A percentile compares a stretch with the other conserved stretches of the same genome.
These are phyloP conservation scores for Chromoteleia sp. DNA, from an alignment of 2,888 invertebrate genomes.

Conservation along the genomic window DNA sequence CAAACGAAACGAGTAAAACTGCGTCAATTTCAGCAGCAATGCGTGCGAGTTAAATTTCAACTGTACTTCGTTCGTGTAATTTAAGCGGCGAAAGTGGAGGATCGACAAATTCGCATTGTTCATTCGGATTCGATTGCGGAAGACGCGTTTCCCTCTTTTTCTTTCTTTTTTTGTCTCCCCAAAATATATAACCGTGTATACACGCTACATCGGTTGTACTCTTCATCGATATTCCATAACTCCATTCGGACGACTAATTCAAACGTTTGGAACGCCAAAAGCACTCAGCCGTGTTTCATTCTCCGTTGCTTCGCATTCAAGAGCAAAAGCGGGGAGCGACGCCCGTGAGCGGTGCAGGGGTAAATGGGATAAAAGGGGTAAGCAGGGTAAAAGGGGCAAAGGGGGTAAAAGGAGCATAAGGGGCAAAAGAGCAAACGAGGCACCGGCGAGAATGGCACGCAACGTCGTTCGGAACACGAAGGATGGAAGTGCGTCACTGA, in stretches of 20 bases:
- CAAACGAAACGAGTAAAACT: no score
- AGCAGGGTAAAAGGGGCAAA: no score
- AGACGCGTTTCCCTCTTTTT: neutral
- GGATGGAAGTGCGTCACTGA: constrained; percentile 39
- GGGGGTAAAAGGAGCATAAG: no score
- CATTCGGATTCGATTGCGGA: neutral
- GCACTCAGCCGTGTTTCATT: constrained; percentile 71
- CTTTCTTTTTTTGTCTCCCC: neutral
- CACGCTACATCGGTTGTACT: constrained; percentile 32
- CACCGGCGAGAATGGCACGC: constrained; percentile 17
- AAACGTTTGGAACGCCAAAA: constrained; percentile 69
- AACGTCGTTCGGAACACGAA: constrained; percentile 22
- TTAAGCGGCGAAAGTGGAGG: neutral
- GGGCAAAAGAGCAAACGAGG: no score
- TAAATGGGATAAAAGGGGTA: no score
- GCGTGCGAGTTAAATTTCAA: no score
- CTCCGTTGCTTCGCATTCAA: constrained; percentile 62
- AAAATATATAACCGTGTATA: constrained; percentile 4
- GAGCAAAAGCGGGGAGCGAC: constrained; percentile 11
- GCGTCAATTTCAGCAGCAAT: no score
- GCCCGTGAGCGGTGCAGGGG: constrained; percentile 1
- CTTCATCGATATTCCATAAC: constrained; percentile 62
- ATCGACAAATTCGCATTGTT: neutral
- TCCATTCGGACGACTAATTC: constrained; percentile 71
- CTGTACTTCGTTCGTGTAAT: neutral